phyloP scores from a whole-genome alignment of 1,140 invertebrate species.

The Ooceraea biroi region DNA sequence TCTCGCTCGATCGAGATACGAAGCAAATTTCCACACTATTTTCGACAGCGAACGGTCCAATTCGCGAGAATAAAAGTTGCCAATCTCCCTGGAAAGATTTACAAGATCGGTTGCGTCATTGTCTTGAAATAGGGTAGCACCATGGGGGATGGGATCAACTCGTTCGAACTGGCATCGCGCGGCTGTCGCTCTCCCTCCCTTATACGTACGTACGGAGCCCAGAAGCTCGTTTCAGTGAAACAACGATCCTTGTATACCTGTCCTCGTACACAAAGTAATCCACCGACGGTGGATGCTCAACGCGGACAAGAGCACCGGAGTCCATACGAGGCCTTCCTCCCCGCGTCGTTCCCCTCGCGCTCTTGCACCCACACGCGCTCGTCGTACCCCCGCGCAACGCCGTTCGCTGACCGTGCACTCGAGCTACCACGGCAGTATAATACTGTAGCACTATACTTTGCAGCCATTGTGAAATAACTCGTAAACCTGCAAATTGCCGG shows the following conservation, averaged over 20 bases:
- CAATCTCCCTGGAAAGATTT: slow-evolving; percentile 35
- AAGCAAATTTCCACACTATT: neutral
- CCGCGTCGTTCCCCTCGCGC: slow-evolving; percentile 43
- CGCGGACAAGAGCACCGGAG: slow-evolving; percentile 7
- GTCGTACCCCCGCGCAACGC: slow-evolving; percentile 5
- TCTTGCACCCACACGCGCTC: slow-evolving; percentile 8
- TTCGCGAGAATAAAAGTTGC: slow-evolving; percentile 8
- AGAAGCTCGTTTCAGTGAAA: slow-evolving; percentile 41
- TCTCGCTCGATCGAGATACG: neutral
- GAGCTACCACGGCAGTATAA: slow-evolving; percentile 78
- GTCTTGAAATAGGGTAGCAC: slow-evolving; percentile 36
- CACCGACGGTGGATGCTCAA: slow-evolving; percentile 20
- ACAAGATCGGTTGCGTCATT: slow-evolving; percentile 43
- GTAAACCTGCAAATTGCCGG: slow-evolving; percentile 86
- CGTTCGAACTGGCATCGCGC: too few species aligned
- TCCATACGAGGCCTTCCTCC: slow-evolving; percentile 42
- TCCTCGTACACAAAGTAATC: slow-evolving; percentile 30
- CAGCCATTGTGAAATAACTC: slow-evolving; percentile 87
- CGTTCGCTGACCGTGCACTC: slow-evolving; percentile 74
- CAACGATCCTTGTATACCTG: slow-evolving; percentile 17
- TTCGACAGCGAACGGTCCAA: too few species aligned
- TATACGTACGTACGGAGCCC: too few species aligned
- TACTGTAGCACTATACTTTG: slow-evolving; percentile 85
- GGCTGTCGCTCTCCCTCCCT: too few species aligned
- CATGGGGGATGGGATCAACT: neutral